These are phyloP conservation scores for Sminthurinus signatus DNA, from an alignment of 1,140 invertebrate genomes.

Conservation along the genomic window DNA sequence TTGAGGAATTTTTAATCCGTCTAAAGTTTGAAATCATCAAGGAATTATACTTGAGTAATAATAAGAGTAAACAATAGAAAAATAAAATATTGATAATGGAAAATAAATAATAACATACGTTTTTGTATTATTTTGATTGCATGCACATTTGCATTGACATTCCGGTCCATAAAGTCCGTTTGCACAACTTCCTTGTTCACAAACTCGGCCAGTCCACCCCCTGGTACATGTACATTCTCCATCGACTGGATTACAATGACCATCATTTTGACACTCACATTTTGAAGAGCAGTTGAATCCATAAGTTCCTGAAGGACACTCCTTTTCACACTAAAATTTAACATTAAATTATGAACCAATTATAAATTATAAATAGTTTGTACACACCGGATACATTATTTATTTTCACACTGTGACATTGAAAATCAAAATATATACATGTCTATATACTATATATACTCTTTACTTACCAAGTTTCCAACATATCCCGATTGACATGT, in stretches of 20 bases:
- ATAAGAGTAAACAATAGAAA: too few species aligned
- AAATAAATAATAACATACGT: constrained; percentile 55
- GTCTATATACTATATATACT: too few species aligned
- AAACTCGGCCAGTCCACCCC: constrained; percentile 72
- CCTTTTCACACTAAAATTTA: constrained; percentile 59
- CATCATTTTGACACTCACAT: constrained; percentile 73
- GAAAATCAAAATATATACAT: neutral
- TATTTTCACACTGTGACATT: too few species aligned
- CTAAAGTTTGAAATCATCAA: too few species aligned
- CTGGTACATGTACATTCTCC: constrained; percentile 64
- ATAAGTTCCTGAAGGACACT: constrained; percentile 66
- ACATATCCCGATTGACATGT: constrained; percentile 33
- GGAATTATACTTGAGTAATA: too few species aligned
- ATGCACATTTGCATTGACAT: constrained; percentile 68
- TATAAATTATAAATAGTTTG: neutral
- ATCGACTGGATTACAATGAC: constrained; percentile 59
- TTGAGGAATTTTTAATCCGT: too few species aligned
- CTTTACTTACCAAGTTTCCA: constrained; percentile 29
- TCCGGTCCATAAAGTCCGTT: constrained; percentile 60
- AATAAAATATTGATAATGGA: too few species aligned
- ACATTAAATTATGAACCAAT: too few species aligned
- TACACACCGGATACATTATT: neutral
- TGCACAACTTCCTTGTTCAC: constrained; percentile 55
- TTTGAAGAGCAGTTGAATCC: constrained; percentile 65
- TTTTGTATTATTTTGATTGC: constrained; percentile 63